Evolutionary conservation across 1,140 invertebrate species (phyloP), one percentile per base, ranked within the genome.

Genomic region (Branchinecta lynchi): DNA sequence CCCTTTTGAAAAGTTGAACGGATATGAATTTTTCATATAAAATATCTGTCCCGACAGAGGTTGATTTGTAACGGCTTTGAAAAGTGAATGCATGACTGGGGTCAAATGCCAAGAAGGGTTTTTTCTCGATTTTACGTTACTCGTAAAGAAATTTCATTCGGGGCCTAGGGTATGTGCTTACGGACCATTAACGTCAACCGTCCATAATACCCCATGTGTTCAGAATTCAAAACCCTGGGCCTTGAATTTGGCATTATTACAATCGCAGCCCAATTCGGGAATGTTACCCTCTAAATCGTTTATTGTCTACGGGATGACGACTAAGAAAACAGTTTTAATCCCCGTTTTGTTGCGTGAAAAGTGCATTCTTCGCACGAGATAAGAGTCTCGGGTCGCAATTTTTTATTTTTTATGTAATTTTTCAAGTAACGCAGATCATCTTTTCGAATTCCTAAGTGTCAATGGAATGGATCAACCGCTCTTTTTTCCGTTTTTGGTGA

Each of bases 21-120:
- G 51, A 60, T 60, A 60, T 60, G 51, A 60, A 60, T 60, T 60
- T 60, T 60, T 60, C 51, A 60, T 60, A 60, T 15, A 60, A 60
- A 15, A 60, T 20, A 15, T 60, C 51, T 60, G 12, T 60, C 17
- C 51, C 17, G 51, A 60, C 12, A 60, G 17, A 60, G 51, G 51
- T 20, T 60, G 51, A 12, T 15, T 60, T 60, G 12, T 32, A 32
- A 32, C 32, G 32, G 32, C 32, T 32, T 32, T 32, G 32, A 32
- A 32, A 60, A 60, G 12, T 12, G 12, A 60, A 60, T 60, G 17
- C 12, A 20, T 20, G 17, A 60, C 17, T 12, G 51, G 51, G 51
- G 12, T 20, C 12, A 60, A 60, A 60, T 60, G 51, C 51, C 51
- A 60, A 32, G 32, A 32, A 32, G 12, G 17, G 51, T 20, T 60